phyloP scores from a whole-genome alignment of 2,113 vertebrate species.

The Suricata suricatta region DNA sequence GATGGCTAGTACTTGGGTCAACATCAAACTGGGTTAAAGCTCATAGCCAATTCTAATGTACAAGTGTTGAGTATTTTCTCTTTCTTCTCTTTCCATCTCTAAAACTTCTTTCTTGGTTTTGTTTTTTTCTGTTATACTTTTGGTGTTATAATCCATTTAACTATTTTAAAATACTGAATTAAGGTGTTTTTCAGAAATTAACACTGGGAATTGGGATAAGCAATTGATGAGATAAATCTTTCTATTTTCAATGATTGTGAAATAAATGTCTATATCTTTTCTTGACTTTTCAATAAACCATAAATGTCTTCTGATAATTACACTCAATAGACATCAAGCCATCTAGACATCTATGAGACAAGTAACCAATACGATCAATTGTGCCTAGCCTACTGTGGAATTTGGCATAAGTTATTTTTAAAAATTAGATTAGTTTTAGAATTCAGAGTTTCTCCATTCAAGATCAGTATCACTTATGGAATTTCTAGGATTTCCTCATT shows the following conservation, averaged over 20 bases:
- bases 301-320: background rate
- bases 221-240: background rate
- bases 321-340: background rate
- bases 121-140: background rate
- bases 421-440: background rate
- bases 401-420: background rate
- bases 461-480: background rate
- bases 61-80: background rate
- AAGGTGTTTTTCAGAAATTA: constrained; percentile 10
- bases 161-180: background rate
- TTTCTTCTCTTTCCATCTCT: background rate
- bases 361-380: background rate
- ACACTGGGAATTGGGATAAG: background rate
- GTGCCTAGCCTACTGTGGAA: background rate
- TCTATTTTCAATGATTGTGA: background rate
- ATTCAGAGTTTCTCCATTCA: background rate
- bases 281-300: background rate
- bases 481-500: background rate
- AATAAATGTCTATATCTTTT: background rate
- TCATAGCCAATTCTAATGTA: background rate
- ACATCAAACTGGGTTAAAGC: background rate
- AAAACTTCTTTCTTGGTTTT: background rate
- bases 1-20: background rate
- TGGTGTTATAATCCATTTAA: background rate
- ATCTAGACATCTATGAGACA: background rate